Percentiles rank a stretch among this genome's conserved stretches.
Evolutionary conservation across 2,888 invertebrate genomes (phyloP).

Genomic region (Molorchus minor): DNA sequence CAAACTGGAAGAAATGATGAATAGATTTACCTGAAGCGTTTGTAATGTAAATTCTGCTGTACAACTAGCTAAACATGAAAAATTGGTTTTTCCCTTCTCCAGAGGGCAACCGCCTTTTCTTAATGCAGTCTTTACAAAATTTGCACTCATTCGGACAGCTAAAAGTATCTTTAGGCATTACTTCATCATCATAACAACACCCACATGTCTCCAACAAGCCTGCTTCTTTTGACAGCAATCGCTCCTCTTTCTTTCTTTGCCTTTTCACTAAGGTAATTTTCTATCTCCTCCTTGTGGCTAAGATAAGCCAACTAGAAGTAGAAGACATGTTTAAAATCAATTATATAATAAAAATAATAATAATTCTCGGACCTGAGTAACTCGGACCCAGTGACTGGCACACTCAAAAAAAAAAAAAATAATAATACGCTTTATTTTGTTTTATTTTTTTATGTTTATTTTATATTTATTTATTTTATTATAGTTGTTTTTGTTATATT

Average conservation of each 20-base stretch:
- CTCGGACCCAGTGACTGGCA: too few species aligned
- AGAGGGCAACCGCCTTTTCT: too few species aligned
- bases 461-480: too few species aligned
- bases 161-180: constrained; percentile 60
- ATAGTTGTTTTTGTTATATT: too few species aligned
- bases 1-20: too few species aligned
- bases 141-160: constrained; percentile 61
- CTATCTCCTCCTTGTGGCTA: constrained; percentile 52
- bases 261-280: constrained; percentile 42
- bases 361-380: too few species aligned
- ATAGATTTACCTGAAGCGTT: constrained; percentile 54
- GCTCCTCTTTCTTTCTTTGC: constrained; percentile 41
- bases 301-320: constrained; percentile 54
- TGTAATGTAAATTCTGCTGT: constrained; percentile 53
- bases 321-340: too few species aligned
- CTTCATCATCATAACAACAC: constrained; percentile 68
- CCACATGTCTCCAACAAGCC: constrained; percentile 63
- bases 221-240: constrained; percentile 53
- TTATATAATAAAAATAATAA: too few species aligned
- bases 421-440: too few species aligned
- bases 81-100: constrained; percentile 59
- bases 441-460: too few species aligned
- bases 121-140: constrained; percentile 63
- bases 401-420: too few species aligned
- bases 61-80: constrained; percentile 63